phyloP scores from a whole-genome alignment of 1,140 invertebrate genomes.

The Leptinotarsa defecta region DNA sequence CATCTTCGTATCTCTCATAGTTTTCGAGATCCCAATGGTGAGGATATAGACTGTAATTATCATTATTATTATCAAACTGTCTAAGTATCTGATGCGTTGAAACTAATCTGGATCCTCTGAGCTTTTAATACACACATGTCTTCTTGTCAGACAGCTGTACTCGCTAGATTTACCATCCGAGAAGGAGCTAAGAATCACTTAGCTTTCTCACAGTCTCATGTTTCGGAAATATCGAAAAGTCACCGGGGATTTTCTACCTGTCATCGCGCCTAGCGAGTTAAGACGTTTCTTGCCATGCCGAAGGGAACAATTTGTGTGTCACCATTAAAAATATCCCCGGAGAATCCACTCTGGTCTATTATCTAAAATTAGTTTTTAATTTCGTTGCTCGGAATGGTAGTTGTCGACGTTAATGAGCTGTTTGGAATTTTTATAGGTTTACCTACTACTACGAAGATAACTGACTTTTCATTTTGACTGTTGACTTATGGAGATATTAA shows the following conservation, averaged over 20 bases:
- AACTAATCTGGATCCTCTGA: too few species aligned
- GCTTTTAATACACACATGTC: too few species aligned
- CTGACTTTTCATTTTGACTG: background rate
- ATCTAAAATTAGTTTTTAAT: conserved; percentile 20
- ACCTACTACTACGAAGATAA: conserved; percentile 7
- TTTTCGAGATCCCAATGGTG: too few species aligned
- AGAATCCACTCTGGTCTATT: conserved; percentile 7
- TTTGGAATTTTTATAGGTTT: conserved; percentile 12
- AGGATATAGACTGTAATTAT: too few species aligned
- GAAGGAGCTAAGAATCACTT: background rate
- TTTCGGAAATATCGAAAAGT: conserved; percentile 20
- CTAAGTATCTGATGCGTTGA: too few species aligned
- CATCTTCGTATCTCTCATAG: too few species aligned
- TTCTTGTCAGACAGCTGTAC: background rate
- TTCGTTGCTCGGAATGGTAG: conserved; percentile 5
- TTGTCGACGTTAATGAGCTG: conserved; percentile 14
- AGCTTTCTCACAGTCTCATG: conserved; percentile 15
- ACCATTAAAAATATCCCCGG: conserved; percentile 21
- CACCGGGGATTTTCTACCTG: conserved; percentile 26
- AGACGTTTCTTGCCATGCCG: background rate
- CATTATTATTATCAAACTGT: too few species aligned
- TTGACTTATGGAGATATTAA: background rate
- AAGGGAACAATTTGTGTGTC: conserved; percentile 22
- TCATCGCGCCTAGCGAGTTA: conserved; percentile 13
- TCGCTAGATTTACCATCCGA: background rate